These are phyloP conservation scores for Nysson spinosus DNA, from an alignment of 2,888 invertebrate genomes.

Conservation along the genomic window DNA sequence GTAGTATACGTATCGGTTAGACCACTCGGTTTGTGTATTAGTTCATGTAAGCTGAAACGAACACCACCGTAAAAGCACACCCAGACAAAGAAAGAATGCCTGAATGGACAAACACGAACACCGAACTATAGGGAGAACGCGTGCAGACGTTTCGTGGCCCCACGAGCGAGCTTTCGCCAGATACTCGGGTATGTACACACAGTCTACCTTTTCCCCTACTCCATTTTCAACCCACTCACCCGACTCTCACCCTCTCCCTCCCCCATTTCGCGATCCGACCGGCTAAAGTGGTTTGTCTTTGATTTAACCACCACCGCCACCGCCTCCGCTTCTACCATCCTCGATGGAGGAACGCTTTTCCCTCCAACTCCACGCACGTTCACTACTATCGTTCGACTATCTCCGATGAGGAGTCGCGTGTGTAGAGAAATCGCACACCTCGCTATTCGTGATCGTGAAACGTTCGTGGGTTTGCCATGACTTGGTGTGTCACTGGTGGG, in stretches of 20 bases:
- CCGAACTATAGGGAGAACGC: constrained; percentile 39
- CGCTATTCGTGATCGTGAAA: constrained; percentile 47
- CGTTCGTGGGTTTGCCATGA: constrained; percentile 46
- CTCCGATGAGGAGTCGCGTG: constrained; percentile 32
- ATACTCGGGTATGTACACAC: constrained; percentile 68
- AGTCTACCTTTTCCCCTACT: constrained; percentile 43
- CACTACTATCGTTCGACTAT: constrained; percentile 41
- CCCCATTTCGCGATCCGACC: constrained; percentile 64
- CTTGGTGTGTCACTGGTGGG: constrained; percentile 33
- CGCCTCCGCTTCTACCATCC: constrained; percentile 33
- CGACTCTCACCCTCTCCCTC: constrained; percentile 32
- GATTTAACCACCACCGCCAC: constrained; percentile 72
- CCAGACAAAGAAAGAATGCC: constrained; percentile 11
- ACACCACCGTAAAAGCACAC: constrained; percentile 31
- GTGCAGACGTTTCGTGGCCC: constrained; percentile 62
- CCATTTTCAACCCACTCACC: constrained; percentile 12
- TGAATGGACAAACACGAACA: constrained; percentile 56
- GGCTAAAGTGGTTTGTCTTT: constrained; percentile 76
- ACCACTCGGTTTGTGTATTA: constrained; percentile 8
- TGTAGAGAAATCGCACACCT: constrained; percentile 42
- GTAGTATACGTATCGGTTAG: constrained; percentile 11
- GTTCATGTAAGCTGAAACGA: constrained; percentile 24
- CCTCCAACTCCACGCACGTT: constrained; percentile 41
- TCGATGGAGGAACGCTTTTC: constrained; percentile 53
- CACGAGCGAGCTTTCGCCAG: constrained; percentile 64